A percentile compares a stretch with the other conserved stretches of the same genome.
These are phyloP conservation scores for Pangasius sanitwongsei DNA, from an alignment of 2,797 vertebrate species.

Conservation along the genomic window DNA sequence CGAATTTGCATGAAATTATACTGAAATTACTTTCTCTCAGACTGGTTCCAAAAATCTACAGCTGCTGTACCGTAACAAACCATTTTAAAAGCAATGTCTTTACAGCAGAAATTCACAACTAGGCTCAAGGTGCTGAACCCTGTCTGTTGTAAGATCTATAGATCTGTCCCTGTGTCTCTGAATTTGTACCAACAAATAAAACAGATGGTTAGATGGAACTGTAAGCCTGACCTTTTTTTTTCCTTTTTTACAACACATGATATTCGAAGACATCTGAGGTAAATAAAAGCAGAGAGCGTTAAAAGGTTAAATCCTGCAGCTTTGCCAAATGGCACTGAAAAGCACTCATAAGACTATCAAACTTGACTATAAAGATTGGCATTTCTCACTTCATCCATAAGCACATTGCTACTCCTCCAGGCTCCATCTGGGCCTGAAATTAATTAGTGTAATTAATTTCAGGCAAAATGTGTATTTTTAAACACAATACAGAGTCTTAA, in stretches of 20 bases:
- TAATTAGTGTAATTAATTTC: constrained; percentile 63
- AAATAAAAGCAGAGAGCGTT: background rate
- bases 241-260: background rate
- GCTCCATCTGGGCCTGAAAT: constrained; percentile 61
- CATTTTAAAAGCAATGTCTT: background rate
- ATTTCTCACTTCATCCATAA: background rate
- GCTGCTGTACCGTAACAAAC: background rate
- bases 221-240: background rate
- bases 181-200: constrained; percentile 7
- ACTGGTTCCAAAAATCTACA: background rate
- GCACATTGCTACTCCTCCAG: constrained; percentile 14
- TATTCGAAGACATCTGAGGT: background rate
- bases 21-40: background rate
- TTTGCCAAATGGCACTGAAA: background rate
- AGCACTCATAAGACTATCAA: background rate
- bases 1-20: background rate
- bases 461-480: constrained; percentile 68
- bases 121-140: background rate
- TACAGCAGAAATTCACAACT: background rate
- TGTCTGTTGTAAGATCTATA: background rate
- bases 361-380: background rate
- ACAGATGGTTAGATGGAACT: background rate
- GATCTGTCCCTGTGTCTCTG: background rate
- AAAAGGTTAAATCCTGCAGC: background rate
- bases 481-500: constrained; percentile 62